Conservation (phyloP, 2,113 vertebrate species). For the Tympanuchus pallidicinctus region DNA sequence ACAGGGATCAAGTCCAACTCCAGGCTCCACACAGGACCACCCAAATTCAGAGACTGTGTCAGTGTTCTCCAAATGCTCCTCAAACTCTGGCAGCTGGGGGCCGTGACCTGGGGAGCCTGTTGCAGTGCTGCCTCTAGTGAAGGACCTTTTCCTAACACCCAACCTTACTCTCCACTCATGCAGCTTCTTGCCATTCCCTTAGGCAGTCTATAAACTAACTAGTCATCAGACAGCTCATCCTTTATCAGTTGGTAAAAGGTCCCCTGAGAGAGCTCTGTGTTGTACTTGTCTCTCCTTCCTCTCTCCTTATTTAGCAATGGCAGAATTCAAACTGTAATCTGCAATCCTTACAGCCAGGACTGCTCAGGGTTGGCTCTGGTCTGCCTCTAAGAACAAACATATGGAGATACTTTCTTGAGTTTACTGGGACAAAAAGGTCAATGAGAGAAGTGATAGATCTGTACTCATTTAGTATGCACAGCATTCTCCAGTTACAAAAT, state of each 20-base stretch:
- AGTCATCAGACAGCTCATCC: background rate
- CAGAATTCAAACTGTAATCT: background rate
- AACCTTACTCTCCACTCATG: background rate
- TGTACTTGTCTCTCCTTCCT: background rate
- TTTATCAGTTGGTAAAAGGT: background rate
- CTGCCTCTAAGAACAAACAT: background rate
- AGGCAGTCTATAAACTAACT: background rate
- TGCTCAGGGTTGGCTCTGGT: background rate
- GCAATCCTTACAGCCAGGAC: background rate
- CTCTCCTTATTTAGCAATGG: background rate
- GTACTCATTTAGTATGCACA: background rate
- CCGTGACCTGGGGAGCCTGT: background rate
- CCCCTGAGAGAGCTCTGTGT: background rate
- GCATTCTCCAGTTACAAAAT: background rate
- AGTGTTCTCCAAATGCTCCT: background rate
- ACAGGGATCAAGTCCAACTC: background rate
- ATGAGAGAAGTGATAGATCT: background rate
- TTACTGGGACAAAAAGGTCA: background rate
- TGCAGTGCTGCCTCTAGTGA: background rate
- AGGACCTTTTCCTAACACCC: background rate
- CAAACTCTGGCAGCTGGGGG: background rate
- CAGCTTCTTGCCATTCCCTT: background rate
- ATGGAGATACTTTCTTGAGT: background rate
- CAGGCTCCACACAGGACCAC: background rate
- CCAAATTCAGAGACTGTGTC: background rate